Percentiles rank a stretch among this genome's conserved stretches.
phyloP scores from a whole-genome alignment of 2,888 invertebrate genomes.

The Eristalis arbustorum region DNA sequence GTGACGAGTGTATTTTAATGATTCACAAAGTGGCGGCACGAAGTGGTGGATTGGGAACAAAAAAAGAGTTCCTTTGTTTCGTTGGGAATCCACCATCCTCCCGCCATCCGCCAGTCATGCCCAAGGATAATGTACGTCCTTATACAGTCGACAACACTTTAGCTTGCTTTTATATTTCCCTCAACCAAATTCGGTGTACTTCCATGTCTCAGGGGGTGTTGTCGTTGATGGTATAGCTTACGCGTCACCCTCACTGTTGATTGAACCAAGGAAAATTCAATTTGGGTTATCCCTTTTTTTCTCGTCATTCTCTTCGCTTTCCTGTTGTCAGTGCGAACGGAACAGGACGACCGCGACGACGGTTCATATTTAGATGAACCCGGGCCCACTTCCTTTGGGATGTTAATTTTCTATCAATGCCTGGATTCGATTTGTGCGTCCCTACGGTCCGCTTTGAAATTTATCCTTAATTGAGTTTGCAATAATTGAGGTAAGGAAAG shows the following conservation, averaged over 20 bases:
- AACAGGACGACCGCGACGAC: conserved; percentile 3
- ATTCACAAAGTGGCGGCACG: conserved; percentile 49
- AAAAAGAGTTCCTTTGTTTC: conserved; percentile 40
- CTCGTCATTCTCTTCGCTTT: background rate
- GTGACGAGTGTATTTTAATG: conserved; percentile 51
- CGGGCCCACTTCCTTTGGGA: conserved; percentile 62
- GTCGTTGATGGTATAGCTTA: conserved; percentile 52
- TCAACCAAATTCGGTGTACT: conserved; percentile 45
- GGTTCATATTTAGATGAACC: conserved; percentile 59
- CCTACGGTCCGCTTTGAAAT: conserved; percentile 64
- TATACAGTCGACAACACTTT: conserved; percentile 30
- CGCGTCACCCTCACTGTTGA: conserved; percentile 68
- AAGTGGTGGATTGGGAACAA: conserved; percentile 35
- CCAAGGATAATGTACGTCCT: background rate
- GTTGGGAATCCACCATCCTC: background rate
- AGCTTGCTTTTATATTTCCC: conserved; percentile 37
- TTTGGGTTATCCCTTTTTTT: conserved; percentile 66
- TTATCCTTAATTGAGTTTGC: conserved; percentile 67
- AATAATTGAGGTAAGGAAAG: conserved; percentile 60
- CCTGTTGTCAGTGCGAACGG: background rate
- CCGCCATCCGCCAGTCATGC: background rate
- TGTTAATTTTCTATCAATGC: conserved; percentile 69
- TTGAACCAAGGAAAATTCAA: conserved; percentile 68
- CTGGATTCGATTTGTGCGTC: conserved; percentile 61
- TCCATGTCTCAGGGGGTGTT: conserved; percentile 44